Evolutionary conservation across 2,113 vertebrate genomes (phyloP).

Genomic region (Zosterops japonicus): DNA sequence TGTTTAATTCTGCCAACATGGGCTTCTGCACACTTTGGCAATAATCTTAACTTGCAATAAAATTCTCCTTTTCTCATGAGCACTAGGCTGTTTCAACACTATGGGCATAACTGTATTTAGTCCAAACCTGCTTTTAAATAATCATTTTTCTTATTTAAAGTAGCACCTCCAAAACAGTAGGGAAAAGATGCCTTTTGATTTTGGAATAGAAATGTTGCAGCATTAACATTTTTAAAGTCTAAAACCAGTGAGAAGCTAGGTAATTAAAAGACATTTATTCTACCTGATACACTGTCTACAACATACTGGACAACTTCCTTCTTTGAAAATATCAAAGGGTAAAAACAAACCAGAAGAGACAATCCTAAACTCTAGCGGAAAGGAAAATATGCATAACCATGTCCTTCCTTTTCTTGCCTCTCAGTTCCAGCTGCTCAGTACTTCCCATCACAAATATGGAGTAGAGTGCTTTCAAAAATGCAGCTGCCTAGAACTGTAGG

Average conservation of each 20-base stretch:
- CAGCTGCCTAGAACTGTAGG: not conserved
- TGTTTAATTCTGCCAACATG: not conserved
- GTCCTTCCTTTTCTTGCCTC: not conserved
- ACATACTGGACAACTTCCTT: not conserved
- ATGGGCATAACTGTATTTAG: not conserved
- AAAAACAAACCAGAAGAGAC: not conserved
- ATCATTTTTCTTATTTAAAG: not conserved
- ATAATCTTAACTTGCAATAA: not conserved
- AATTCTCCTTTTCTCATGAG: not conserved
- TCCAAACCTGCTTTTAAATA: not conserved
- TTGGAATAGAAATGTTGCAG: not conserved
- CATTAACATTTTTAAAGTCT: not conserved
- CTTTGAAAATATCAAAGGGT: not conserved
- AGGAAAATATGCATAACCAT: not conserved
- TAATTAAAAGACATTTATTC: not conserved
- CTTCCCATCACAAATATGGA: not conserved
- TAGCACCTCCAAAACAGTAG: not conserved
- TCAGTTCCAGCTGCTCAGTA: not conserved
- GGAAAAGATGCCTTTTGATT: not conserved
- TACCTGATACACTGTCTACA: not conserved
- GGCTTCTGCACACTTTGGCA: not conserved
- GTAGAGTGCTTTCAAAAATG: not conserved
- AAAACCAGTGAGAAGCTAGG: not conserved
- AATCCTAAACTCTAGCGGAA: not conserved
- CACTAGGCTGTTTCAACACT: not conserved